Conservation (phyloP, 2,888 invertebrate genomes). For the Parasteatoda lunata region DNA sequence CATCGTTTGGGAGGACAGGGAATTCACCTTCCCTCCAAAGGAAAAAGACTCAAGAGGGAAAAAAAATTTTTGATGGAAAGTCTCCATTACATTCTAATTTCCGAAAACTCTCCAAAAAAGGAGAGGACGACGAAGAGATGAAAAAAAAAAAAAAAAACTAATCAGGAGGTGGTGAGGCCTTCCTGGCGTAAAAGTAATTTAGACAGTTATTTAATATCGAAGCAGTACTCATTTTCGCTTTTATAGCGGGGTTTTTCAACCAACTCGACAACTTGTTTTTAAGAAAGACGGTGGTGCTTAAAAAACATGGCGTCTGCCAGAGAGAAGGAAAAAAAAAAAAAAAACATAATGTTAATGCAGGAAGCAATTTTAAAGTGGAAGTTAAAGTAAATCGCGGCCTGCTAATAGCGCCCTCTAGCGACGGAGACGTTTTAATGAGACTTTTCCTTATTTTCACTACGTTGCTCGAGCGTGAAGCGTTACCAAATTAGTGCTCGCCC, state of each 20-base stretch:
- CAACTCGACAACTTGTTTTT: constrained; percentile 52
- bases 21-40: constrained; percentile 42
- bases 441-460: constrained; percentile 61
- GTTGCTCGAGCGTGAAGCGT: constrained; percentile 60
- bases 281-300: constrained; percentile 39
- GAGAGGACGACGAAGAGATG: not conserved
- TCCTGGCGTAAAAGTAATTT: constrained; percentile 66
- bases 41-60: constrained; percentile 7
- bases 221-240: constrained; percentile 53
- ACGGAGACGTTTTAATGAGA: constrained; percentile 58
- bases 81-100: constrained; percentile 68
- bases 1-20: constrained; percentile 51
- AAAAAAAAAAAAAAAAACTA: constrained; percentile 52
- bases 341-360: constrained; percentile 20
- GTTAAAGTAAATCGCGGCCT: constrained; percentile 56
- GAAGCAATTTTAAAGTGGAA: constrained; percentile 58
- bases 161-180: constrained; percentile 57
- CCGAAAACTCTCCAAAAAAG: constrained; percentile 50
- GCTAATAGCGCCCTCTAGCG: constrained; percentile 64
- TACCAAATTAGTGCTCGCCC: constrained; percentile 65
- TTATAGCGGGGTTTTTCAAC: constrained; percentile 64
- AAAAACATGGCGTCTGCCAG: constrained; percentile 35
- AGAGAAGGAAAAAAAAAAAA: constrained; percentile 20
- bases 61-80: constrained; percentile 64
- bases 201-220: constrained; percentile 66